Percentiles rank a stretch among this genome's conserved stretches.
Evolutionary conservation across 2,113 vertebrate species (phyloP).

Genomic region (Hippopotamus amphibius): DNA sequence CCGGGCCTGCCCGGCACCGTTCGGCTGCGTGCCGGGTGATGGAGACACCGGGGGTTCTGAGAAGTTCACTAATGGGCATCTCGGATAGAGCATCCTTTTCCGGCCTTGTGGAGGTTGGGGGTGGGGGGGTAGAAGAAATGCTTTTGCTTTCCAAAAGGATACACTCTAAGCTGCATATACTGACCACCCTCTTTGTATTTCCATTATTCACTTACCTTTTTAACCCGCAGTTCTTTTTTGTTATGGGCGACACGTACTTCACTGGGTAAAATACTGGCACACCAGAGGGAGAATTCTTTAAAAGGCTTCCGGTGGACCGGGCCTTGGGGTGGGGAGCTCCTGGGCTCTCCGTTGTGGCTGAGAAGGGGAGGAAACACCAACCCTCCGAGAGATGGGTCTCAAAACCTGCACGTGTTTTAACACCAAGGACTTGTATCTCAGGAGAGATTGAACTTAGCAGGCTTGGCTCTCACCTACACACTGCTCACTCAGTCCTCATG

Average conservation of each 20-base stretch:
- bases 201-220: neutral
- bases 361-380: neutral
- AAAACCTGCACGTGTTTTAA: neutral
- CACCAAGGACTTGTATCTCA: neutral
- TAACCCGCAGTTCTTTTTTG: neutral
- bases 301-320: neutral
- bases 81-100: constrained; percentile 9
- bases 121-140: neutral
- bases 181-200: neutral
- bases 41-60: constrained; percentile 48
- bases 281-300: neutral
- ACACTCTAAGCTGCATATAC: neutral
- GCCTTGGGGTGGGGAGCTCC: neutral
- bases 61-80: constrained; percentile 65
- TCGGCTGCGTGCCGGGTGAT: constrained; percentile 2
- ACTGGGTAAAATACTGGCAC: neutral
- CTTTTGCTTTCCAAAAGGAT: neutral
- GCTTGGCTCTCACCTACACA: neutral
- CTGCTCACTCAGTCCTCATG: neutral
- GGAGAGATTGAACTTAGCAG: neutral
- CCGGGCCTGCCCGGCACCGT: neutral
- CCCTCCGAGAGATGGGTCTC: neutral
- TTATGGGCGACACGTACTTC: neutral
- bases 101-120: neutral
- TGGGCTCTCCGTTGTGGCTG: neutral